These are phyloP conservation scores for Resseliella maxima DNA, from an alignment of 2,888 invertebrate genomes.

Conservation along the genomic window DNA sequence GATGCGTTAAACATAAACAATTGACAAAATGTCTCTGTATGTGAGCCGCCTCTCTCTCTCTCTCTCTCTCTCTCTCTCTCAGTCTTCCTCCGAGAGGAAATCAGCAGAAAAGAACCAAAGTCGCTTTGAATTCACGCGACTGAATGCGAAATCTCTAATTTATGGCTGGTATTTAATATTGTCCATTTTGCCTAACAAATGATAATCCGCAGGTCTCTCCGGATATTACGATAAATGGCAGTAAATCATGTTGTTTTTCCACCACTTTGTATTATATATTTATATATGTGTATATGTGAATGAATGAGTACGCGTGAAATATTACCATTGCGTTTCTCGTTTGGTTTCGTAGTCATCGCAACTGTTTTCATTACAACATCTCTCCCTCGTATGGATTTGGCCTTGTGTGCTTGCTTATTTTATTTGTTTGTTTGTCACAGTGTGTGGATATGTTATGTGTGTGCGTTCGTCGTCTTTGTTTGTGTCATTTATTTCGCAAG, in stretches of 20 bases:
- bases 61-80: no score
- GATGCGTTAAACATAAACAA: slow-evolving; percentile 37
- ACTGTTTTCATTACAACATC: no score
- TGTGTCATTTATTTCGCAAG: neutral
- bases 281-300: neutral
- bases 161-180: slow-evolving; percentile 45
- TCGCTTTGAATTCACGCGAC: slow-evolving; percentile 19
- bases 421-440: neutral
- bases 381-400: no score
- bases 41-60: no score
- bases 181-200: slow-evolving; percentile 51
- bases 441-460: neutral
- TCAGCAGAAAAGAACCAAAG: neutral
- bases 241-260: slow-evolving; percentile 39
- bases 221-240: slow-evolving; percentile 48
- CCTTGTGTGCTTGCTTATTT: neutral
- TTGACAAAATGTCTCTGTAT: no score
- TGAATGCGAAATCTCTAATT: slow-evolving; percentile 51
- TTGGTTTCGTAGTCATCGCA: no score
- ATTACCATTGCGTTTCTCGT: neutral
- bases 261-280: neutral
- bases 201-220: slow-evolving; percentile 52
- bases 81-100: no score
- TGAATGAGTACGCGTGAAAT: slow-evolving; percentile 23
- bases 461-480: neutral